Evolutionary conservation across 2,797 vertebrate genomes (phyloP).

Genomic region (Discoglossus pictus): DNA sequence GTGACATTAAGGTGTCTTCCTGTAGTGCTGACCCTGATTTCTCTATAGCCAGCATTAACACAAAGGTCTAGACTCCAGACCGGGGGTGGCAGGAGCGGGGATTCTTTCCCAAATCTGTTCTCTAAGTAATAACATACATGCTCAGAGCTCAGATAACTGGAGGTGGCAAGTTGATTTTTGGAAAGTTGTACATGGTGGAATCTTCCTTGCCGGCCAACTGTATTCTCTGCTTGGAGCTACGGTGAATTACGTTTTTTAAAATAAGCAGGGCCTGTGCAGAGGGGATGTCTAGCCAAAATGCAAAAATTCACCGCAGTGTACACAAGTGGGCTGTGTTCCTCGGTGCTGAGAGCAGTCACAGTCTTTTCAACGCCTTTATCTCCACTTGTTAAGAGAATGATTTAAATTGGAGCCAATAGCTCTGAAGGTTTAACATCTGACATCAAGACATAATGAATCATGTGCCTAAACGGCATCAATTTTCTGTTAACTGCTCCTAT

Average conservation of each 20-base stretch:
- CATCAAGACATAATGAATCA: slow-evolving; percentile 61
- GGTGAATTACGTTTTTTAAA: slow-evolving; percentile 28
- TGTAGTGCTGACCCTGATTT: no score
- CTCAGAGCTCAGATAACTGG: slow-evolving; percentile 1
- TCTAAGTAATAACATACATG: slow-evolving; percentile 7
- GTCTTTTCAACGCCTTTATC: slow-evolving; percentile 70
- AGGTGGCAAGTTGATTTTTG: slow-evolving; percentile 16
- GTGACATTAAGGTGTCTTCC: no score
- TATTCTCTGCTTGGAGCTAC: slow-evolving; percentile 8
- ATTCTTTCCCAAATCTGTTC: slow-evolving; percentile 4
- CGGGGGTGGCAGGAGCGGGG: not conserved
- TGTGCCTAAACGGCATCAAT: slow-evolving; percentile 33
- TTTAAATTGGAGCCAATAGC: slow-evolving; percentile 79
- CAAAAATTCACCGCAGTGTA: slow-evolving; percentile 70
- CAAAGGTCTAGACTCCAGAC: slow-evolving; percentile 13
- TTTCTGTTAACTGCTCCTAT: slow-evolving; percentile 51
- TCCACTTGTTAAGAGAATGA: slow-evolving; percentile 70
- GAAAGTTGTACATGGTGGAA: not conserved
- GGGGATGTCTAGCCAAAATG: slow-evolving; percentile 76
- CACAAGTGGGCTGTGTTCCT: slow-evolving; percentile 72
- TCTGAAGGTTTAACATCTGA: slow-evolving; percentile 61
- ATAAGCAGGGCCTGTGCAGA: slow-evolving; percentile 44
- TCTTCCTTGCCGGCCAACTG: slow-evolving; percentile 11
- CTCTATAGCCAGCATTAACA: not conserved
- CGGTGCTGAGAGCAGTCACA: slow-evolving; percentile 55